phyloP scores from a whole-genome alignment of 2,888 invertebrate genomes.

The Suillia variegata region DNA sequence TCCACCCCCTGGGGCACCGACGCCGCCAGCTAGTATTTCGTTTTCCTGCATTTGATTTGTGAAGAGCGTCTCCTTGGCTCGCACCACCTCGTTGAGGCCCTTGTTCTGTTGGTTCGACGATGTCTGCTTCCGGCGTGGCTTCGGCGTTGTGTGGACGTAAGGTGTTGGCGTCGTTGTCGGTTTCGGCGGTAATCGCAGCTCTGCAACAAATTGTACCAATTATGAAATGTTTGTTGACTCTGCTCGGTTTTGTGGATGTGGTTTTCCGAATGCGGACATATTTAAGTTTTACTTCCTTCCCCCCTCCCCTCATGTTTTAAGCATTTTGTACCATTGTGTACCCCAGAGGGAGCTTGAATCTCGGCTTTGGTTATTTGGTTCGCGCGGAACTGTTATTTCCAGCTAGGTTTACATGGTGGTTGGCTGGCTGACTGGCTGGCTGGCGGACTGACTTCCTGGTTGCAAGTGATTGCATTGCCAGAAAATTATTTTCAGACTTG shows the following conservation, averaged over 20 bases:
- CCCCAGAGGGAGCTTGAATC: too few species aligned
- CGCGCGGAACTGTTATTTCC: too few species aligned
- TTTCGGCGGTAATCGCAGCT: conserved; percentile 59
- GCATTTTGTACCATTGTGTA: too few species aligned
- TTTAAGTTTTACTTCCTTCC: neutral
- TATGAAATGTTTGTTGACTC: conserved; percentile 41
- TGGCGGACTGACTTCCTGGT: too few species aligned
- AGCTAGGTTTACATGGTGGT: neutral
- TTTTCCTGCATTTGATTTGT: conserved; percentile 59
- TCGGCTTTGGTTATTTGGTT: too few species aligned
- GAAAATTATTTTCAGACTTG: conserved; percentile 15
- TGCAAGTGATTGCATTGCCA: conserved; percentile 7
- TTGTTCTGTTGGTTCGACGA: conserved; percentile 53
- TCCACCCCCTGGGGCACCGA: conserved; percentile 9
- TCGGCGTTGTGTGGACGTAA: conserved; percentile 54
- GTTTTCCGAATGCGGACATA: neutral
- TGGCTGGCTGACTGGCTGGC: too few species aligned
- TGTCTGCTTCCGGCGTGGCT: conserved; percentile 56
- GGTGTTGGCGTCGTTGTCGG: conserved; percentile 58
- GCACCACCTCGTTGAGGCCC: conserved; percentile 60
- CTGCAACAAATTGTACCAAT: conserved; percentile 56
- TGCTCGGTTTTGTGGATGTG: conserved; percentile 8
- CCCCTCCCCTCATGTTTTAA: too few species aligned
- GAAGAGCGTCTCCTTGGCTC: conserved; percentile 58
- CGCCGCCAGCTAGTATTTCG: conserved; percentile 44